These are phyloP conservation scores for Physella acuta DNA, from an alignment of 1,140 invertebrate species.

Conservation along the genomic window DNA sequence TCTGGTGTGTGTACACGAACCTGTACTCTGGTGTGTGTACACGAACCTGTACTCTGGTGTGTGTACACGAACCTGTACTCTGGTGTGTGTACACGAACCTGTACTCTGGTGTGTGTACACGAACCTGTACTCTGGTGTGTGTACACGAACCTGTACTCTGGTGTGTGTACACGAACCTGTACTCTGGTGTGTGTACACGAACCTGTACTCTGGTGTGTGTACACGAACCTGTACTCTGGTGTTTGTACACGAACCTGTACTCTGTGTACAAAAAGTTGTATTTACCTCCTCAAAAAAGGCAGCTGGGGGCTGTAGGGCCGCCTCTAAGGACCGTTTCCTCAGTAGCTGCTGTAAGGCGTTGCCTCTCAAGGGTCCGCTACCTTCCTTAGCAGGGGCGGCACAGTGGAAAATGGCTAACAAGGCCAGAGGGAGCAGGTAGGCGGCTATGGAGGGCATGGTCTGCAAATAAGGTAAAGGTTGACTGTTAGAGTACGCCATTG, in stretches of 20 bases:
- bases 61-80: no score
- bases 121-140: not conserved
- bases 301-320: not conserved
- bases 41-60: no score
- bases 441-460: conserved; percentile 11
- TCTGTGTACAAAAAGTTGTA: not conserved
- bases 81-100: no score
- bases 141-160: not conserved
- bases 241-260: not conserved
- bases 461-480: no score
- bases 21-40: no score
- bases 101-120: not conserved
- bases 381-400: not conserved
- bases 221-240: not conserved
- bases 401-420: not conserved
- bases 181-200: not conserved
- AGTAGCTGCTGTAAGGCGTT: not conserved
- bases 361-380: not conserved
- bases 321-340: conserved; percentile 2
- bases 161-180: not conserved
- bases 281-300: not conserved
- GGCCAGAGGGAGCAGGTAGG: conserved; percentile 1
- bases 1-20: no score
- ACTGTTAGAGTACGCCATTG: no score
- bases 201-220: not conserved